These are phyloP conservation scores for Cylloceria caligata DNA, from an alignment of 2,888 invertebrate species.

Conservation along the genomic window DNA sequence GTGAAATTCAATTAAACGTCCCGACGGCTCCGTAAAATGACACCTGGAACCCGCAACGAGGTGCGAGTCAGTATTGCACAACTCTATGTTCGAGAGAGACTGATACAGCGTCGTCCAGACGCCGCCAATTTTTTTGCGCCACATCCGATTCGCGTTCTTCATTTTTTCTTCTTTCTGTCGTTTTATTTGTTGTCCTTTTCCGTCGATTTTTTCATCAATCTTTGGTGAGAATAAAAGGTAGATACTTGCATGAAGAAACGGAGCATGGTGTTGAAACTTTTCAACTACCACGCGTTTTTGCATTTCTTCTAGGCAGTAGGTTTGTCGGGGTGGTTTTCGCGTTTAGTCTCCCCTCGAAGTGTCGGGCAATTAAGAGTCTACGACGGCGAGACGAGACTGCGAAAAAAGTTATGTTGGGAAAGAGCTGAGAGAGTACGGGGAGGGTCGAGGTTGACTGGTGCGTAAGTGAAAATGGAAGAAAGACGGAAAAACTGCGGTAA, in stretches of 20 bases:
- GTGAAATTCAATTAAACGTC: constrained; percentile 75
- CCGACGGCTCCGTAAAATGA: constrained; percentile 60
- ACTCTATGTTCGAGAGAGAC: not conserved
- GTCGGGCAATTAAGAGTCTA: constrained; percentile 74
- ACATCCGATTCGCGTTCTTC: constrained; percentile 9
- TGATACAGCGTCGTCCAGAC: not conserved
- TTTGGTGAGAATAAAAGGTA: too few relatives aligned
- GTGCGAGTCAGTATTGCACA: not conserved
- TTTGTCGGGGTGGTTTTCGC: constrained; percentile 6
- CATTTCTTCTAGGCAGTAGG: not conserved
- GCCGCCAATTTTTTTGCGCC: constrained; percentile 1
- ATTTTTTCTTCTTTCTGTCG: constrained; percentile 2
- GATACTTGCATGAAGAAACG: too few relatives aligned
- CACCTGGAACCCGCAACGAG: constrained; percentile 47
- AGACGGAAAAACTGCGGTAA: constrained; percentile 32
- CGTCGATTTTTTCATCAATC: too few relatives aligned
- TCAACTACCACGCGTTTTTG: not conserved
- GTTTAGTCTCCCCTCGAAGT: constrained; percentile 45
- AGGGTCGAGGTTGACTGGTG: constrained; percentile 26
- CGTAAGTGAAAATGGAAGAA: constrained; percentile 53
- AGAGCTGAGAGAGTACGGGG: constrained; percentile 37
- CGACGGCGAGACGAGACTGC: constrained; percentile 39
- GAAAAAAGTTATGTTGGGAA: constrained; percentile 54
- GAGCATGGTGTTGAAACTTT: not conserved
- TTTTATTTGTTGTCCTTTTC: not conserved